Evolutionary conservation across 1,140 invertebrate genomes (phyloP), one percentile per base, ranked within the genome.

Genomic region (Tribolium castaneum): DNA sequence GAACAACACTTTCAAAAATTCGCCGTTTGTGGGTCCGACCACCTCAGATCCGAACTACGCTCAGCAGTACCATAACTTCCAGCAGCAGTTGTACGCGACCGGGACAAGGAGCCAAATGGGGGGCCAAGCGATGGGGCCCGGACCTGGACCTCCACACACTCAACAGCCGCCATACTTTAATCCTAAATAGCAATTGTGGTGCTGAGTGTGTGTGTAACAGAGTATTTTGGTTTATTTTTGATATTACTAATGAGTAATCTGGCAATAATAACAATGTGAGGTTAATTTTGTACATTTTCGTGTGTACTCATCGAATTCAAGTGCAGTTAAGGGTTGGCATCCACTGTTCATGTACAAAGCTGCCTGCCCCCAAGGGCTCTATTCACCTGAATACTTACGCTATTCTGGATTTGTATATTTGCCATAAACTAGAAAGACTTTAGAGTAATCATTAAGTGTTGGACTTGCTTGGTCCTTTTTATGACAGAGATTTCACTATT

Each of bases 1-100:
- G 49, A 89, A 88, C 25, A 91, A 90, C 80, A 93, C 91, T 78
- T 95, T 94, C 86, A 95, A 95, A 85, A 93, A 92, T 80, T 93
- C 93, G 49, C 88, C 93, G 3, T 96, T 96, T 84, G 92, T 95
- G 52, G 93, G 94, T 9, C 94, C 94, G 1, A 94, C 92, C 10
- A 95, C 95, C 71, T 91, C 93, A 54, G 96, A 97, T 89, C 94
- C 96, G 9, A 96, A 95, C 85, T 97, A 97, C 88, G 96, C 95
- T 83, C 95, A 96, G 86, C 96, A 97, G 90, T 97, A 96, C 89
- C 96, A 97, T 87, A 96, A 97, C 87, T 97, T 98, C 89, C 96
- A 98, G 85, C 96, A 97, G 85, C 96, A 97, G 86, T 88, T 97
- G 73, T 97, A 98, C 88, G 96, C 96, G 19, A 98, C 96, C 6